A percentile compares a stretch with the other conserved stretches of the same genome.
Conservation (phyloP, 1,140 invertebrate species). For the Drosophila aff. region DNA sequence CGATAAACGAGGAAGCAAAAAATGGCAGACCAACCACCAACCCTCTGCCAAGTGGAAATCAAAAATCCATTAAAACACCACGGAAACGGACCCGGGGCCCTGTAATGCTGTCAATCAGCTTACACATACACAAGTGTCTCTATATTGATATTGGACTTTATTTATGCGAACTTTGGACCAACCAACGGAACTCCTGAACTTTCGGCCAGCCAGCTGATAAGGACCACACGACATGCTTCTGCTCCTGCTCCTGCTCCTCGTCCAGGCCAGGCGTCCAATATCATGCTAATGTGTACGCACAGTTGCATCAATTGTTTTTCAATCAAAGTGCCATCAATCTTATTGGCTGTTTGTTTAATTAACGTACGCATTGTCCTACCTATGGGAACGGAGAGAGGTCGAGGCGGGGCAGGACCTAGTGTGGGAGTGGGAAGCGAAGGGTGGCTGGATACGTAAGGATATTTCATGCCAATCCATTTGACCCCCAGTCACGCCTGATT, state of each 20-base stretch:
- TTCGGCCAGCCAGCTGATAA: conserved; percentile 73
- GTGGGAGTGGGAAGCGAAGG: neutral
- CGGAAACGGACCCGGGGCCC: conserved; percentile 50
- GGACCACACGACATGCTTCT: conserved; percentile 52
- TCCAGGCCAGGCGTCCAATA: conserved; percentile 64
- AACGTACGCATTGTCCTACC: conserved; percentile 66
- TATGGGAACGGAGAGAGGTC: conserved; percentile 14
- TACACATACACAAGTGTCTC: conserved; percentile 60
- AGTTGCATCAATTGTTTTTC: conserved; percentile 84
- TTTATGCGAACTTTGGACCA: conserved; percentile 76
- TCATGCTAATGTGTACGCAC: conserved; percentile 80
- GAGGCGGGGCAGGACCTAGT: neutral
- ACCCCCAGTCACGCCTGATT: conserved; percentile 75
- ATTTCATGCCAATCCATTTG: conserved; percentile 73
- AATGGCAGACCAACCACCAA: conserved; percentile 42
- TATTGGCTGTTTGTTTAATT: conserved; percentile 81
- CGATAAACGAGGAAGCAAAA: conserved; percentile 64
- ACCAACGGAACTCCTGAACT: conserved; percentile 53
- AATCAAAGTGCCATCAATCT: conserved; percentile 83
- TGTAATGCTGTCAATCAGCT: conserved; percentile 73
- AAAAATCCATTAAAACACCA: conserved; percentile 83
- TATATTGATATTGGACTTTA: conserved; percentile 75
- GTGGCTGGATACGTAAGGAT: conserved; percentile 30
- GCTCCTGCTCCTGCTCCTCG: conserved; percentile 2
- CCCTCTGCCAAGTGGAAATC: conserved; percentile 62